Conservation (phyloP, 2,888 invertebrate genomes). For the Netelia fuscicornis region DNA sequence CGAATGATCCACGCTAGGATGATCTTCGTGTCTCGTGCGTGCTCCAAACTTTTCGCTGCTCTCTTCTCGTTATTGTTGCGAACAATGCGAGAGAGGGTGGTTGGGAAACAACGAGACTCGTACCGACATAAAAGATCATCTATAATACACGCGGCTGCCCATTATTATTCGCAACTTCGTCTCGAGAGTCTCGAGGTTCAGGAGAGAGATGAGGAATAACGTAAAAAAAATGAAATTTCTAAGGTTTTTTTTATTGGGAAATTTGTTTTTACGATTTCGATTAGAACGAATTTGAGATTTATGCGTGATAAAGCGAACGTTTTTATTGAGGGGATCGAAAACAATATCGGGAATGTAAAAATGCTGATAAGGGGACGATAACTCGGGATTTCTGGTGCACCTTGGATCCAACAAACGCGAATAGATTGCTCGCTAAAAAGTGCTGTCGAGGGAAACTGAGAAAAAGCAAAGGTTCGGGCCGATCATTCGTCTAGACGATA, state of each 20-base stretch:
- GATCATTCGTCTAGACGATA: not conserved
- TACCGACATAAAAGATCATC: conserved; percentile 75
- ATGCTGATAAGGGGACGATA: not conserved
- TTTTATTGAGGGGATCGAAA: not conserved
- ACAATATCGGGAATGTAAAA: not conserved
- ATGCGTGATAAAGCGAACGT: not conserved
- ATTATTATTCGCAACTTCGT: conserved; percentile 47
- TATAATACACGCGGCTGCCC: not conserved
- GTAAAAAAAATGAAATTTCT: not conserved
- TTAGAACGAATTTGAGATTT: no score
- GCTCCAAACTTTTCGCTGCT: conserved; percentile 46
- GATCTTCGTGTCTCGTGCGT: conserved; percentile 73
- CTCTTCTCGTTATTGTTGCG: conserved; percentile 73
- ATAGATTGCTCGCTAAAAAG: conserved; percentile 54
- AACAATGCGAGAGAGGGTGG: conserved; percentile 73
- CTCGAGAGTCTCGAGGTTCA: conserved; percentile 5
- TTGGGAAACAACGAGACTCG: conserved; percentile 32
- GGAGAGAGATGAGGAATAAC: not conserved
- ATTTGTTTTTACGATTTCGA: no score
- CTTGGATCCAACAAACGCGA: conserved; percentile 65
- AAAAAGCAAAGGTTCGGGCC: conserved; percentile 16
- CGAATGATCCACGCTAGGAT: conserved; percentile 80
- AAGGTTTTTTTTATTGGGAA: no score
- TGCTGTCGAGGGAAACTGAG: conserved; percentile 36
- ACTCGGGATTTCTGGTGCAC: conserved; percentile 27